A percentile compares a stretch with the other conserved stretches of the same genome.
These are phyloP conservation scores for Dendrolimus houi DNA, from an alignment of 2,888 invertebrate species.

Conservation along the genomic window DNA sequence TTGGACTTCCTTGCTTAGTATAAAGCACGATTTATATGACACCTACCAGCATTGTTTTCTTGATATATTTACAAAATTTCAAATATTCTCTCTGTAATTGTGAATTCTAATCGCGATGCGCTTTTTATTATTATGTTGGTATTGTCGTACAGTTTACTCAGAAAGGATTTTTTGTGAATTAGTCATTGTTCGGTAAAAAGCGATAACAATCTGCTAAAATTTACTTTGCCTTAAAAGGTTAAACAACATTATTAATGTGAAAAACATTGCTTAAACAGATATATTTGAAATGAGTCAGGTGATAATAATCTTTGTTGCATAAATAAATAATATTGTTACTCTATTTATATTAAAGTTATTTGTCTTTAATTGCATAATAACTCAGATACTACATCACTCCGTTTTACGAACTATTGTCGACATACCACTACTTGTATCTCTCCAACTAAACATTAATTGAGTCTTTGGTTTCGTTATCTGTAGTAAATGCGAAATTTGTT, in stretches of 20 bases:
- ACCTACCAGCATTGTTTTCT: constrained; percentile 57
- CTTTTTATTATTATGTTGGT: constrained; percentile 59
- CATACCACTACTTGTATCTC: not conserved
- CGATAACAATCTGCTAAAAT: constrained; percentile 34
- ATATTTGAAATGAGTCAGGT: not conserved
- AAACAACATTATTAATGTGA: not conserved
- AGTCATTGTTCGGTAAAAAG: constrained; percentile 45
- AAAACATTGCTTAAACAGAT: constrained; percentile 11
- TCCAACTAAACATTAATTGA: not conserved
- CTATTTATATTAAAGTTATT: too few species aligned
- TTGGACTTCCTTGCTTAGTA: too few species aligned
- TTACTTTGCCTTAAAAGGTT: constrained; percentile 14
- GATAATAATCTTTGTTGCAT: not conserved
- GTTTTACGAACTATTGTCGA: too few species aligned
- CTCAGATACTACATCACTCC: too few species aligned
- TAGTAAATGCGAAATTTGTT: too few species aligned
- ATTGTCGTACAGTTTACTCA: constrained; percentile 58
- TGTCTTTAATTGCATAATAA: too few species aligned
- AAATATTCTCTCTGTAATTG: constrained; percentile 34
- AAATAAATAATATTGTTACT: too few species aligned
- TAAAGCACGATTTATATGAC: constrained; percentile 49
- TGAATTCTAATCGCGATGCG: constrained; percentile 45
- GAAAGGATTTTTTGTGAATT: constrained; percentile 63
- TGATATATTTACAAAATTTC: constrained; percentile 51
- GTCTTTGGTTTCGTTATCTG: too few species aligned